A percentile compares a stretch with the other conserved stretches of the same genome.
Evolutionary conservation across 1,140 invertebrate species (phyloP).

Genomic region (Hypothenemus hampei): DNA sequence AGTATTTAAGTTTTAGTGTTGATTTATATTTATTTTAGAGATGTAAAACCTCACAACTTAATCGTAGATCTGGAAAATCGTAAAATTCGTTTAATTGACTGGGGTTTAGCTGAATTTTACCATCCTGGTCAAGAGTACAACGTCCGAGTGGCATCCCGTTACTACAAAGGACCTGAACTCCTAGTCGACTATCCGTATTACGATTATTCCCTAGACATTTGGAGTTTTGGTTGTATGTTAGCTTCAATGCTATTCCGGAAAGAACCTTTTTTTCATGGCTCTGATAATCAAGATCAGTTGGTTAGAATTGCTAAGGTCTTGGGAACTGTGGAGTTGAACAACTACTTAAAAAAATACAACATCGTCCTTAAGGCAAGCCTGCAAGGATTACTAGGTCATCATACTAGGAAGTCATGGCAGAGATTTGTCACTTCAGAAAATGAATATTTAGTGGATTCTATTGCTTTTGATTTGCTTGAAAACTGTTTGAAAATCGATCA

Average conservation of each 20-base stretch:
- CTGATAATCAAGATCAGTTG: constrained; percentile 99
- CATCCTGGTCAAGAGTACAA: constrained; percentile 96
- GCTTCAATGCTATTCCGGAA: constrained; percentile 99
- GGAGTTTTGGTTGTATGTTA: constrained; percentile 99
- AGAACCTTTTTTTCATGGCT: constrained; percentile 99
- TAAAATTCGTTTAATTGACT: constrained; percentile 72
- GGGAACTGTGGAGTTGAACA: constrained; percentile 90
- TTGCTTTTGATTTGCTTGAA: constrained; percentile 97
- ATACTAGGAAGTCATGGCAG: constrained; percentile 98
- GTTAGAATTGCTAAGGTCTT: constrained; percentile 98
- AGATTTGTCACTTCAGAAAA: constrained; percentile 98
- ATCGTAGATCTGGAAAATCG: constrained; percentile 75
- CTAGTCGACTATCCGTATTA: constrained; percentile 99
- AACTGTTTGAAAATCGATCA: constrained; percentile 98
- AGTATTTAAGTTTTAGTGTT: constrained; percentile 1
- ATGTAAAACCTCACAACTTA: constrained; percentile 75
- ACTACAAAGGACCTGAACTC: constrained; percentile 97
- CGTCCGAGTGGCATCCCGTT: constrained; percentile 96
- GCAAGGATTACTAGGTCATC: constrained; percentile 94
- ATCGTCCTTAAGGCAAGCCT: constrained; percentile 96
- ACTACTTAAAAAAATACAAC: constrained; percentile 99
- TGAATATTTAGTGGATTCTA: constrained; percentile 94
- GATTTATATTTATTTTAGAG: constrained; percentile 42
- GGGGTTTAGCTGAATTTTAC: constrained; percentile 79
- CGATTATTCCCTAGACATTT: constrained; percentile 99